Evolutionary conservation across 2,888 invertebrate genomes (phyloP).

Genomic region (Tetramorium bicarinatum): DNA sequence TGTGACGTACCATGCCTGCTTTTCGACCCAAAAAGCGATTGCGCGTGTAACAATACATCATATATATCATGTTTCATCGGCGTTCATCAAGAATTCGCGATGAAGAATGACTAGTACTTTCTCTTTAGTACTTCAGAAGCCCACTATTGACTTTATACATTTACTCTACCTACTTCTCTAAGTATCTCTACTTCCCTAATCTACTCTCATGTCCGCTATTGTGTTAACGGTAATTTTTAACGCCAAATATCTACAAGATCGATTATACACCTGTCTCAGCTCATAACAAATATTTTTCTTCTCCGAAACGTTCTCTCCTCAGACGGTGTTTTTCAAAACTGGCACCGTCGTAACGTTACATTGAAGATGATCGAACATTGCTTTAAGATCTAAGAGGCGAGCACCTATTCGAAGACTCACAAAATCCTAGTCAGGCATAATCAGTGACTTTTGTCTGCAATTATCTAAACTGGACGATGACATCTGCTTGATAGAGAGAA

Average conservation of each 20-base stretch:
- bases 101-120: conserved; percentile 75
- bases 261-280: conserved; percentile 13
- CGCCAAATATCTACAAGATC: conserved; percentile 45
- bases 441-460: conserved; percentile 6
- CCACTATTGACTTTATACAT: conserved; percentile 68
- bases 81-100: conserved; percentile 56
- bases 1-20: conserved; percentile 61
- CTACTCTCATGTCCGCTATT: conserved; percentile 48
- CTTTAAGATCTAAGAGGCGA: conserved; percentile 2
- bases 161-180: conserved; percentile 62
- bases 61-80: conserved; percentile 62
- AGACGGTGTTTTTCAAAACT: neutral
- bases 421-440: conserved; percentile 9
- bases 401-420: conserved; percentile 11
- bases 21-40: conserved; percentile 65
- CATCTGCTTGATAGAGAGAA: conserved; percentile 19
- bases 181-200: conserved; percentile 61
- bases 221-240: conserved; percentile 50
- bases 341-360: neutral
- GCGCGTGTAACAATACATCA: conserved; percentile 63
- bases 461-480: conserved; percentile 18
- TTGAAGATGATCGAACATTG: conserved; percentile 29
- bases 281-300: conserved; percentile 4
- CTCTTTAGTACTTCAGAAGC: conserved; percentile 72
- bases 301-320: neutral